Base-by-base conservation (phyloP, 2,113 vertebrate genomes). In the Paramormyrops kingsleyae region DNA sequence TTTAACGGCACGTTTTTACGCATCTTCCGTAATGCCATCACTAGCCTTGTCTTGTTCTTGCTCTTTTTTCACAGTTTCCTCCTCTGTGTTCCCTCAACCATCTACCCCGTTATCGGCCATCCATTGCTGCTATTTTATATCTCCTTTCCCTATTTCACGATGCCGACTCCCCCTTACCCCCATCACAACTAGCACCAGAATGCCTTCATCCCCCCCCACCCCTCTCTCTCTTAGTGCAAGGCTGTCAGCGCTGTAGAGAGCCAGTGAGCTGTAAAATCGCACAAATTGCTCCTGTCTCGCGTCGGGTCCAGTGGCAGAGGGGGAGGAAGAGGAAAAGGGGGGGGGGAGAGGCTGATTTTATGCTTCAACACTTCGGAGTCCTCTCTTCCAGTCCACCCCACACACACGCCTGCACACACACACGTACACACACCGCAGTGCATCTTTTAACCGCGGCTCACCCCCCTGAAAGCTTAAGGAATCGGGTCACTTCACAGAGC, bases 301-400 rank as follows among this genome's bases (percentile, higher is more conserved):
- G 94, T 95, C 95, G 94, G 94, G 94, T 90, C 92, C 90, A 5
- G 93, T 91, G 92, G 94, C 93, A 91, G 56, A 24, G 92, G 92
- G 92, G 92, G 93, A 93, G 90, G 91, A 92, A 92, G 84, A 90
- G 90, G 93, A 84, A 90, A 92, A 88, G 31, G 90, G 89, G 24
- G 90, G 88, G n/a, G 90, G 88, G 90, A 88, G 91, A 83, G 93
- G 90, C 91, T 94, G 92, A 96, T 96, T 96, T 96, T 95, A 94
- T 95, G 95, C 95, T 95, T 95, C 95, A 95, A 95, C 96, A 96
- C 95, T 96, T 96, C 94, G 93, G 91, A 94, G 94, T 94, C 94
- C 92, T 92, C 90, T 89, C 83, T 59, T 39, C 87, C 90, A 89
- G 91, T 90, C 88, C 90, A 87, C 89, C 90, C 90, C 92, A 92